Evolutionary conservation across 2,113 vertebrate species (phyloP).

Genomic region (Poeciliopsis retropinna): DNA sequence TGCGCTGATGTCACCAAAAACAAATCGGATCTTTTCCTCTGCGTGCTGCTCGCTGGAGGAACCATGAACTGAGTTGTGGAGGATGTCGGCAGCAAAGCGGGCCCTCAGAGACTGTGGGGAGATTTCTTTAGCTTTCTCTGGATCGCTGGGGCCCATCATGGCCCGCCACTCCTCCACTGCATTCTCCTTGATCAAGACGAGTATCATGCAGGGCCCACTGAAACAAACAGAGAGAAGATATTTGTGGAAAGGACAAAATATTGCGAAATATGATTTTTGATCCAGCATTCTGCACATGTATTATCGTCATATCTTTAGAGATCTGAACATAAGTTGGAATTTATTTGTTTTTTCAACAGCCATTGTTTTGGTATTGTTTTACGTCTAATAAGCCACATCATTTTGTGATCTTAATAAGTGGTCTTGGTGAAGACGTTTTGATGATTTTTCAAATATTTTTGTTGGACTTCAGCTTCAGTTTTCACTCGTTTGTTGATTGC

Average conservation of each 20-base stretch:
- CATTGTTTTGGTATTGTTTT: neutral
- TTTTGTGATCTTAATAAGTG: neutral
- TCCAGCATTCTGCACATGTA: too few species aligned
- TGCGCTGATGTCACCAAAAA: constrained; percentile 77
- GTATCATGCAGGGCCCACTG: constrained; percentile 82
- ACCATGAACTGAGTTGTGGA: constrained; percentile 85
- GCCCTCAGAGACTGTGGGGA: constrained; percentile 83
- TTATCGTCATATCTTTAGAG: too few species aligned
- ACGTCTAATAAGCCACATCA: neutral
- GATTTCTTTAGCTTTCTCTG: constrained; percentile 72
- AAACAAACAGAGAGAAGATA: constrained; percentile 4
- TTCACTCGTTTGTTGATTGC: neutral
- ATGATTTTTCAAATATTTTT: neutral
- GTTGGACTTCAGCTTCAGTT: neutral
- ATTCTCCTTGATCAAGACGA: constrained; percentile 84
- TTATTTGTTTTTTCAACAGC: neutral
- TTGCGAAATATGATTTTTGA: too few species aligned
- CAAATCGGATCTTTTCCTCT: constrained; percentile 66
- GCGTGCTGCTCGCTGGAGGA: constrained; percentile 75
- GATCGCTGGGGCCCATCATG: constrained; percentile 85
- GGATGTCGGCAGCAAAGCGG: constrained; percentile 77
- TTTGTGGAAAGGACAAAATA: too few species aligned
- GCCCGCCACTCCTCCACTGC: constrained; percentile 85
- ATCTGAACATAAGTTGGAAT: too few species aligned
- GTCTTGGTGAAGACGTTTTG: neutral